Percentiles rank a stretch among this genome's conserved stretches.
phyloP scores from a whole-genome alignment of 2,797 vertebrate genomes.

The Buphagus erythrorhynchus region DNA sequence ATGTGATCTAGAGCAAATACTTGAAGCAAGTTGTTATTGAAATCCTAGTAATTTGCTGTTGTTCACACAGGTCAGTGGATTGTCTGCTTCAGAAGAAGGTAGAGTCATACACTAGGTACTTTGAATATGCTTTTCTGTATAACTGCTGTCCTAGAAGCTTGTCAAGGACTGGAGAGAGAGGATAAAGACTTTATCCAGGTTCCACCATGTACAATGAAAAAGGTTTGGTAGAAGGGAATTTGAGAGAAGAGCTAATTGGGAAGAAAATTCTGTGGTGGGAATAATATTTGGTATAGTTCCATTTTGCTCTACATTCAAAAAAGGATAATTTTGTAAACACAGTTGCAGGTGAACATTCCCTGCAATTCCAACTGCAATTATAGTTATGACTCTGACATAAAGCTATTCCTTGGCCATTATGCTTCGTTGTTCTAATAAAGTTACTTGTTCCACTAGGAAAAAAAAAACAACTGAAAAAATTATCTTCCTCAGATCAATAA shows the following conservation, averaged over 20 bases:
- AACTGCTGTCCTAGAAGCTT: neutral
- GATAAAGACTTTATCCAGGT: neutral
- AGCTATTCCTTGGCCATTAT: neutral
- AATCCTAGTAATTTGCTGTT: neutral
- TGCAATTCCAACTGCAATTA: neutral
- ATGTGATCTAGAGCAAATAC: constrained; percentile 24
- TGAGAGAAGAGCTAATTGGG: neutral
- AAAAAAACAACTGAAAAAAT: neutral
- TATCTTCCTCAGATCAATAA: neutral
- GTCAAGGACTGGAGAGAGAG: neutral
- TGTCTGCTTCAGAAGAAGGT: neutral
- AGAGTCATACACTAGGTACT: neutral
- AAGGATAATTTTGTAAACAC: neutral
- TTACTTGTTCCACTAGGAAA: neutral
- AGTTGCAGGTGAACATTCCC: neutral
- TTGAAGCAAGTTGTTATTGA: neutral
- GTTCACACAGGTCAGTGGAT: neutral
- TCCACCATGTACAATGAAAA: neutral
- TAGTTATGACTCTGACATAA: neutral
- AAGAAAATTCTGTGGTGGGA: neutral
- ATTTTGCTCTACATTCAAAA: neutral
- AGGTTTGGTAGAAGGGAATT: neutral
- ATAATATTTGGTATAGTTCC: neutral
- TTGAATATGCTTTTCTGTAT: neutral
- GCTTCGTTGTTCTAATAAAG: neutral